Conservation (phyloP, 2,113 vertebrate species). For the Cebidichthys violaceus region DNA sequence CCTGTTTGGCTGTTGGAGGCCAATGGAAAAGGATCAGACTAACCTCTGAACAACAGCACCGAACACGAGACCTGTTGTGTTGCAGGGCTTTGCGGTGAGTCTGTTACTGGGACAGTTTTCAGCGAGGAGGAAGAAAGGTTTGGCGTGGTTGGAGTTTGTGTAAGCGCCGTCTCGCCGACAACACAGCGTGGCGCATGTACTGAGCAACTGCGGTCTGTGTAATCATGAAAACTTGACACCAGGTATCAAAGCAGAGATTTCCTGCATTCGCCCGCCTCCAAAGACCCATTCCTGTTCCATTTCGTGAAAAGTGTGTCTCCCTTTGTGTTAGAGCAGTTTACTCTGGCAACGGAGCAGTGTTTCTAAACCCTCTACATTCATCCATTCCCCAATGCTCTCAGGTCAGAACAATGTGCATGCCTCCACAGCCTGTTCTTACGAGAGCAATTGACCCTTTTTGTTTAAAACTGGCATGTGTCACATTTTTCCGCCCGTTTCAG, state of each 20-base stretch:
- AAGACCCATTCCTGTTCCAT: slow-evolving; percentile 41
- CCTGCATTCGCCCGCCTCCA: slow-evolving; percentile 41
- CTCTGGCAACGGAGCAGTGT: slow-evolving; percentile 57
- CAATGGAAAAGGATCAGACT: slow-evolving; percentile 22
- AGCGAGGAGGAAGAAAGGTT: slow-evolving; percentile 33
- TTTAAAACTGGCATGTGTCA: slow-evolving; percentile 63
- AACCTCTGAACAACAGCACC: slow-evolving; percentile 21
- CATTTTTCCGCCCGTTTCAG: slow-evolving; percentile 37
- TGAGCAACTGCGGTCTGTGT: slow-evolving; percentile 4
- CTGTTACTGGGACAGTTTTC: slow-evolving; percentile 49
- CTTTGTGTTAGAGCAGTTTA: slow-evolving; percentile 54
- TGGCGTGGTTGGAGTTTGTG: slow-evolving; percentile 47
- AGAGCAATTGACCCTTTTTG: slow-evolving; percentile 64
- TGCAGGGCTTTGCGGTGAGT: slow-evolving; percentile 43
- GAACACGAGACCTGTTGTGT: slow-evolving; percentile 47
- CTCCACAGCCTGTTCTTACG: slow-evolving; percentile 59
- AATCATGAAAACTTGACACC: slow-evolving; percentile 47
- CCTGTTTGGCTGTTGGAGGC: slow-evolving; percentile 35
- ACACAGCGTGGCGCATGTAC: slow-evolving; percentile 6
- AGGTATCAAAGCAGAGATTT: slow-evolving; percentile 68
- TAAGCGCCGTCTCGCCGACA: slow-evolving; percentile 35
- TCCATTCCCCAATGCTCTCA: slow-evolving; percentile 52
- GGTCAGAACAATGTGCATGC: slow-evolving; percentile 64
- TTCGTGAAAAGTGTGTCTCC: slow-evolving; percentile 49
- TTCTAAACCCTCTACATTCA: slow-evolving; percentile 31